These are phyloP conservation scores for Notolabrus celidotus DNA, from an alignment of 2,797 vertebrate genomes.

Conservation along the genomic window DNA sequence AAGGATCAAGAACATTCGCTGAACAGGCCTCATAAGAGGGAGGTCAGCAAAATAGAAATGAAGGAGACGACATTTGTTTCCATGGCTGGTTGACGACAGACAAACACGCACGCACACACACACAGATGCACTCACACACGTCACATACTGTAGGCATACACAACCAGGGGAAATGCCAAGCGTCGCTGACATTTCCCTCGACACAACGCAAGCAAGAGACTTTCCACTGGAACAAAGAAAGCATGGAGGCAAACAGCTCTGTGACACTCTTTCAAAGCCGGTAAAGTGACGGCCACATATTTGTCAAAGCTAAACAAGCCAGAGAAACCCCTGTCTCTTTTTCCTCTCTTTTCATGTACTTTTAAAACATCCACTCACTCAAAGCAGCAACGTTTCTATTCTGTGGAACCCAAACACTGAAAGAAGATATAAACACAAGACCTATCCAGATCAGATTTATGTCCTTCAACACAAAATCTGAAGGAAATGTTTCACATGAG, in stretches of 20 bases:
- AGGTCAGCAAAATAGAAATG: conserved; percentile 11
- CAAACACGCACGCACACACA: conserved; percentile 19
- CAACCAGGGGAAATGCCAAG: conserved; percentile 58
- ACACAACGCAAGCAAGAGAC: conserved; percentile 40
- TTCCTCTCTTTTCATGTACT: not conserved
- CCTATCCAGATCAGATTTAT: not conserved
- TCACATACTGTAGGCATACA: conserved; percentile 4
- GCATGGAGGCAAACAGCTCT: not conserved
- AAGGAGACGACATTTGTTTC: conserved; percentile 42
- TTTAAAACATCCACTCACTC: not conserved
- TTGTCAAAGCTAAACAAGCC: not conserved
- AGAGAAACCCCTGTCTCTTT: not conserved
- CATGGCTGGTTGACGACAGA: conserved; percentile 20
- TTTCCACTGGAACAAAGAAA: conserved; percentile 60
- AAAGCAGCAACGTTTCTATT: not conserved
- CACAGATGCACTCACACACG: conserved; percentile 14
- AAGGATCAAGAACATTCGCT: conserved; percentile 14
- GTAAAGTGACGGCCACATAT: not conserved
- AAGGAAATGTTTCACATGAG: no score
- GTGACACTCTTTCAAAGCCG: not conserved
- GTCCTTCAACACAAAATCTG: not conserved
- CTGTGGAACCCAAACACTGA: not conserved
- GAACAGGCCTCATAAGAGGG: not conserved
- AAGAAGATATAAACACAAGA: not conserved
- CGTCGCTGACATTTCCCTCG: conserved; percentile 58